A percentile compares a stretch with the other conserved stretches of the same genome.
Evolutionary conservation across 30 jellyfish, hydroid and myxozoan genomes (phyloP).

Genomic region (Catostylus mosaicus): DNA sequence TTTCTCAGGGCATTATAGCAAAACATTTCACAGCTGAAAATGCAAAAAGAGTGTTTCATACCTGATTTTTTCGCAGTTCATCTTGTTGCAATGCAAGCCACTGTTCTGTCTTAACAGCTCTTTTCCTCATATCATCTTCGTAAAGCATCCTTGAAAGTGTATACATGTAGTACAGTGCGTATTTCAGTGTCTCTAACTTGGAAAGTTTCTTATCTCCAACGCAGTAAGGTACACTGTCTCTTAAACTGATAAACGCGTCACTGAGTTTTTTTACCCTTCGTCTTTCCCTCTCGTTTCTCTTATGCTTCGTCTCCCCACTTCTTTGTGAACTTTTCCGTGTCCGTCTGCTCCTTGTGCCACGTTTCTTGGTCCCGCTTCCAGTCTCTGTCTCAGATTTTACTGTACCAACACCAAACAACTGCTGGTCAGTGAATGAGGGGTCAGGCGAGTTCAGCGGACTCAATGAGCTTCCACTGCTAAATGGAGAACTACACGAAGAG

Average conservation of each 20-base stretch:
- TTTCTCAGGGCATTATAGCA: background rate
- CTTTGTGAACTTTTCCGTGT: constrained; percentile 49
- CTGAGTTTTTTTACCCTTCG: constrained; percentile 78
- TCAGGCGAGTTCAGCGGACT: constrained; percentile 70
- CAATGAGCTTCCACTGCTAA: constrained; percentile 52
- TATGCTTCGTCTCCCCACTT: constrained; percentile 75
- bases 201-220: constrained; percentile 71
- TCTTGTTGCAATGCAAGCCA: constrained; percentile 57
- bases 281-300: constrained; percentile 80
- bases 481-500: constrained; percentile 63
- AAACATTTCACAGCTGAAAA: background rate
- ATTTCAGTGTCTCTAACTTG: constrained; percentile 76
- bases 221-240: constrained; percentile 78
- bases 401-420: constrained; percentile 32
- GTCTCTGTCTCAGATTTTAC: background rate
- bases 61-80: constrained; percentile 49
- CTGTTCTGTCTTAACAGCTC: constrained; percentile 55
- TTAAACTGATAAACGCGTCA: constrained; percentile 69
- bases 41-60: too few species aligned
- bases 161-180: constrained; percentile 69
- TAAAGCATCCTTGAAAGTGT: constrained; percentile 24
- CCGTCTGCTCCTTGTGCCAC: constrained; percentile 43
- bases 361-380: constrained; percentile 33
- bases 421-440: constrained; percentile 69
- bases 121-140: constrained; percentile 48